Base-by-base conservation (phyloP, 2,113 vertebrate genomes). In the Laticauda laticaudata region DNA sequence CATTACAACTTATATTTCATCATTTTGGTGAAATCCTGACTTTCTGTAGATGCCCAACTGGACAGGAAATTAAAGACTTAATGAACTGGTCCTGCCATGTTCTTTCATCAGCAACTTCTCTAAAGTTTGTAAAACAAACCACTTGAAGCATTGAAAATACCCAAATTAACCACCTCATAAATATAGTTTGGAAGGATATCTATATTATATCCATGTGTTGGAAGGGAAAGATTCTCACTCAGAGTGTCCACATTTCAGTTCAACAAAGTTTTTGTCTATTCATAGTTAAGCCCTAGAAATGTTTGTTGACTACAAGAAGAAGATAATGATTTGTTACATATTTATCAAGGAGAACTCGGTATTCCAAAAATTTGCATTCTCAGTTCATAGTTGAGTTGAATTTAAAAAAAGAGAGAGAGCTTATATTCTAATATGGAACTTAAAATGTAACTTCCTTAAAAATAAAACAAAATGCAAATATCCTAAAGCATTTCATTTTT, bases 281-380 rank as follows among this genome's bases (percentile, higher is more conserved):
- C 75, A 81, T 9, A 43, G 75, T 81, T 39, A 43, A 43, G 75
- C 34, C 75, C 75, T 21, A 43, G 34, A 81, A 43, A 81, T 10
- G 34, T 81, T 81, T 43, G 75, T 81, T 43, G 75, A 81, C 51
- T 55, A 39, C 24, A 56, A 48, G 24, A 11, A 12, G 7, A 20
- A 53, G 64, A 39, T 29, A 20, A 14, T 5, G 90, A n/a, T 55
- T 45, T 54, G n/a, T 57, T 39, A 34, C 53, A 43, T 43, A 56
- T 91, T 81, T 4, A 91, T 91, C 26, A 91, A 86, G 53, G 12
- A 11, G 23, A 45, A 26, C 53, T 86, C 26, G 1, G 39, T 1
- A 24, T 43, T 91, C 43, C 75, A 45, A 45, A 85, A 91, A 86
- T 91, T 55, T 86, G 24, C 90, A 91, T 91, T 91, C 53, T 91